Evolutionary conservation across 2,113 vertebrate species (phyloP), one percentile per base, ranked within the genome.

Genomic region (Pitta sordida): DNA sequence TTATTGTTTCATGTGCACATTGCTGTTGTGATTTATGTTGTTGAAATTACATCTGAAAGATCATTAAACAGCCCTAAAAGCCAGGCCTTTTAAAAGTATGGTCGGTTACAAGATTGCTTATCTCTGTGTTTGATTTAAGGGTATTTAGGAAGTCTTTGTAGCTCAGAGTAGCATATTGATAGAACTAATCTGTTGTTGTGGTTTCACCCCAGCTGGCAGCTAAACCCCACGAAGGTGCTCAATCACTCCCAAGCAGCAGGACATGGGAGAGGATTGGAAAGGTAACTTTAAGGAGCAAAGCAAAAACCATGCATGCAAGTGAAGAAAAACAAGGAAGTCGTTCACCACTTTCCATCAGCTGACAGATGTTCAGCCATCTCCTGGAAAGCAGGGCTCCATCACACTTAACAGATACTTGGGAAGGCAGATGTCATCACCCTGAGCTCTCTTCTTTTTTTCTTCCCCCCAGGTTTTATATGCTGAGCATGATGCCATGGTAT

Each of bases 1-100:
- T 39, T 71, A 60, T 94, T 56, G 41, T 75, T 94, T 90, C 36
- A 62, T 6, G 10, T 77, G 60, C 44, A 95, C 69, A 70, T 68
- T 74, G 59, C 34, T 3, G 6, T 17, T 90, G 41, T 93, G 44
- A 78, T 80, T 85, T 90, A 83, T 69, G 26, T 23, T 56, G 56
- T 71, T 83, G 65, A 88, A 97, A 95, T 85, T 63, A 34, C 17
- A 87, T 65, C 46, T 39, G 23, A 55, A 86, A 75, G n/a, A 59
- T 48, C 37, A 56, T 43, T 44, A 37, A 81, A 53, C 44, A 71
- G 17, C n/a, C 53, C 73, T 69, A 53, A 64, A 86, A 94, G 55
- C 27, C n/a, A 34, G 39, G 14, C 7, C 30, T 6, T 87, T 65
- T 58, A 58, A 46, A 27, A 93, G 48, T 93, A 56, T 1, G 15